Evolutionary conservation across 2,888 invertebrate genomes (phyloP).

Genomic region (Chrysopilus asiliformis): DNA sequence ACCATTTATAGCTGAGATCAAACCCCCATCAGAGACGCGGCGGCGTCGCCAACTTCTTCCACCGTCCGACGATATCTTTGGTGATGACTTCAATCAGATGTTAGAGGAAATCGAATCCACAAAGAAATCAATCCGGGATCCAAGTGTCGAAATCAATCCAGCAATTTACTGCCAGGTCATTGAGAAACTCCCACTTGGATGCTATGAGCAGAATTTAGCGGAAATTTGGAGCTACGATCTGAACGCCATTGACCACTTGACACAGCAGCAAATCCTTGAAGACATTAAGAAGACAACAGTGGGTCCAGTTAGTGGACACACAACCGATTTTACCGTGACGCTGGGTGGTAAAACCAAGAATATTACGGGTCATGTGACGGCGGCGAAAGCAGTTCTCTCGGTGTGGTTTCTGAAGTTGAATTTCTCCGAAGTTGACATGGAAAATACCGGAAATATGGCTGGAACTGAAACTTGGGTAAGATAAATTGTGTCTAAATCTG

Average conservation of each 20-base stretch:
- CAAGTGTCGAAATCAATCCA: conserved; percentile 42
- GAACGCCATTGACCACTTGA: conserved; percentile 39
- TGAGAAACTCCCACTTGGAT: conserved; percentile 45
- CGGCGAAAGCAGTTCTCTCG: conserved; percentile 48
- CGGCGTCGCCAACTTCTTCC: conserved; percentile 1
- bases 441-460: conserved; percentile 53
- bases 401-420: conserved; percentile 53
- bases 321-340: conserved; percentile 46
- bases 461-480: conserved; percentile 64
- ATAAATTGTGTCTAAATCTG: no score
- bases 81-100: conserved; percentile 8
- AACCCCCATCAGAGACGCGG: conserved; percentile 10
- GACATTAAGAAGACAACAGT: conserved; percentile 44
- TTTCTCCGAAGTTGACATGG: conserved; percentile 50
- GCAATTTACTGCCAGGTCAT: conserved; percentile 50
- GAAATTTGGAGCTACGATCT: conserved; percentile 56
- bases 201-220: conserved; percentile 50
- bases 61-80: background rate
- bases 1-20: conserved; percentile 12
- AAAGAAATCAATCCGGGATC: conserved; percentile 32
- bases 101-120: conserved; percentile 9
- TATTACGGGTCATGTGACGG: conserved; percentile 45
- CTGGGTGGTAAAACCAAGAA: conserved; percentile 48
- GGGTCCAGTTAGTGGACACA: conserved; percentile 53
- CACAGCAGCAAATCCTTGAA: conserved; percentile 46